These are phyloP conservation scores for Synergus umbraculus DNA, from an alignment of 2,888 invertebrate genomes.

Conservation along the genomic window DNA sequence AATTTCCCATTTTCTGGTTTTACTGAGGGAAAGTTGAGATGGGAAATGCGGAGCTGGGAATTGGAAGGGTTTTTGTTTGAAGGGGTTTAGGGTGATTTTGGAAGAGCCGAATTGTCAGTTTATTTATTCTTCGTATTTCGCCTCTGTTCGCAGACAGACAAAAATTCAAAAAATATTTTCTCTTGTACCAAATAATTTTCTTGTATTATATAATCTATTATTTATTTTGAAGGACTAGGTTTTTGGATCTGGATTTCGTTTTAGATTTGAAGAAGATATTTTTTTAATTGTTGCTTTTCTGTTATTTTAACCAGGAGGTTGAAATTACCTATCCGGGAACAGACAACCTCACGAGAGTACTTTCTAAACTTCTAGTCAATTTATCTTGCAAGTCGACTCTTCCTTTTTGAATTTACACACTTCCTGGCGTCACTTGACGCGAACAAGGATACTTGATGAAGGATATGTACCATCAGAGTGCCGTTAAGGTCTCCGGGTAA, in stretches of 20 bases:
- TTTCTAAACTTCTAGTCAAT: constrained; percentile 31
- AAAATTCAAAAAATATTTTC: no score
- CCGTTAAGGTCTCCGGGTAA: constrained; percentile 22
- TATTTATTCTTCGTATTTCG: not conserved
- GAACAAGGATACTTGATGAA: constrained; percentile 25
- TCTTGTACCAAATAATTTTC: no score
- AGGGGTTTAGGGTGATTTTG: not conserved
- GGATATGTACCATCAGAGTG: constrained; percentile 4
- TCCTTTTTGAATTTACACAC: constrained; percentile 26
- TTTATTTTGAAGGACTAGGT: no score
- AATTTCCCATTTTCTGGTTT: constrained; percentile 36
- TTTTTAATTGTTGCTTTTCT: no score
- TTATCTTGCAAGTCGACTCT: constrained; percentile 9
- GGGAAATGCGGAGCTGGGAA: constrained; percentile 10
- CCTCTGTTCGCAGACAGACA: no score
- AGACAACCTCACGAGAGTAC: not conserved
- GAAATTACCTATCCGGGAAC: not conserved
- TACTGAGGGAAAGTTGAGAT: constrained; percentile 18
- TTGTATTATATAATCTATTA: no score
- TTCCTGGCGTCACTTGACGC: constrained; percentile 33
- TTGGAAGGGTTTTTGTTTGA: constrained; percentile 25
- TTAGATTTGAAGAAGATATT: no score
- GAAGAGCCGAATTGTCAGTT: not conserved
- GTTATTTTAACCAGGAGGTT: not conserved
- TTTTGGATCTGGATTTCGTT: no score